Evolutionary conservation across 2,888 invertebrate genomes (phyloP), one percentile per base, ranked within the genome.

Genomic region (Phortica okadai): DNA sequence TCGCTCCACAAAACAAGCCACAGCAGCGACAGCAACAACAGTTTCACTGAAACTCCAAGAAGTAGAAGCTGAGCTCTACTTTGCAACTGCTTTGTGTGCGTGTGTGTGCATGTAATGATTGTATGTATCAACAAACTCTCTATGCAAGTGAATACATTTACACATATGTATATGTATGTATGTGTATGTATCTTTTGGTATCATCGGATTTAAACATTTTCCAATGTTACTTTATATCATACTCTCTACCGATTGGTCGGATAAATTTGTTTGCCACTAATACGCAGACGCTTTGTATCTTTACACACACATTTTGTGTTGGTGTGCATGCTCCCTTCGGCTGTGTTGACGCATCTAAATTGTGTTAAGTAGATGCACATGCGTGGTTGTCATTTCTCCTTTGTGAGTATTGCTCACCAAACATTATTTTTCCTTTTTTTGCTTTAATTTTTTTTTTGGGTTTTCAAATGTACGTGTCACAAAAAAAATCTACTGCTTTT

Each of bases 201-300:
- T 14, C 14, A 50, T 50, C 14, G 50, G 50, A 50, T 11, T 50
- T 70, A 50, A 54, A 69, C 70, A 62, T 73, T 76, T 87, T 85
- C 85, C 85, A 85, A 83, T 77, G 16, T 21, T 54, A 25, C 44
- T 67, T 50, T 25, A 54, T 64, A 72, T 44, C 62, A 41, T 76
- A 58, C 66, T 14, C 1, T 6, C n/a, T 42, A 73, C 67, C 77
- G 77, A 85, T 88, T 85, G 85, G 85, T 85, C 88, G 85, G 88
- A 85, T 88, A 85, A 88, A 66, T 74, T 59, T 62, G 56, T 67
- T 59, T 50, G 16, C 64, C 76, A 21, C 56, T 25, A 76, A 73
- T 75, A 76, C 77, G 62, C 42, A 67, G 75, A 64, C 21, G 67
- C 74, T 11, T 50, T 64, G 21, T 64, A 45, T 79, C 76, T 78